Conservation (phyloP, 2,797 vertebrate species). For the Sebastes baramenuke region DNA sequence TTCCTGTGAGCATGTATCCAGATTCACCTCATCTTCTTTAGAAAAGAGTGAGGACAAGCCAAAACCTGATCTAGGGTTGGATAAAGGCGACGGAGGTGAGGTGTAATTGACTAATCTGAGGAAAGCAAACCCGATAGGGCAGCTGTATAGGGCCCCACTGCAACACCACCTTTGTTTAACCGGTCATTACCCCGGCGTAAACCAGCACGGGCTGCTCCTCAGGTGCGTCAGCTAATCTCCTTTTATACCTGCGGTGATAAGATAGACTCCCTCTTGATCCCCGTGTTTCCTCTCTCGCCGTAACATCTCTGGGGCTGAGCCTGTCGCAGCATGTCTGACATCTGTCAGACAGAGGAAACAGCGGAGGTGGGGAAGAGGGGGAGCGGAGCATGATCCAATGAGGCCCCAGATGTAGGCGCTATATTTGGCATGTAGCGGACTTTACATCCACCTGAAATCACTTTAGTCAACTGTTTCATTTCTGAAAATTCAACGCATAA, state of each 20-base stretch:
- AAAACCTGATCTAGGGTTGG: conserved; percentile 29
- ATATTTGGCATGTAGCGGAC: conserved; percentile 4
- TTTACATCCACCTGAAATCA: not conserved
- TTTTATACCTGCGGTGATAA: conserved; percentile 66
- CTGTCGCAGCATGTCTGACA: conserved; percentile 66
- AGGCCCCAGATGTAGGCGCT: conserved; percentile 21
- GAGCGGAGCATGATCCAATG: not conserved
- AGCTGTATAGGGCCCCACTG: not conserved
- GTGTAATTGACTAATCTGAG: conserved; percentile 39
- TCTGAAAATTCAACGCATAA: not conserved
- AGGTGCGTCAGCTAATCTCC: conserved; percentile 60
- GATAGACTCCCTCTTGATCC: conserved; percentile 63
- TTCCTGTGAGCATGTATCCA: conserved; percentile 6
- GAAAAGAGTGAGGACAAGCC: not conserved
- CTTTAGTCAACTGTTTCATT: not conserved
- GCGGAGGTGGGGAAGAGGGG: not conserved
- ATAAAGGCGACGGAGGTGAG: conserved; percentile 31
- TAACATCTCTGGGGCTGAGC: conserved; percentile 54
- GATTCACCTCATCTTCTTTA: not conserved
- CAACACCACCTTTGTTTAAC: conserved; percentile 49
- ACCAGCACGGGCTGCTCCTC: conserved; percentile 43
- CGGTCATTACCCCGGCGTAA: conserved; percentile 50
- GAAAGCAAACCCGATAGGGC: conserved; percentile 19
- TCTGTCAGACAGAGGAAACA: conserved; percentile 56
- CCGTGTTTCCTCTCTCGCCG: conserved; percentile 44